A percentile compares a stretch with the other conserved stretches of the same genome.
phyloP scores from a whole-genome alignment of 2,888 invertebrate species.

The Lithophane socia region DNA sequence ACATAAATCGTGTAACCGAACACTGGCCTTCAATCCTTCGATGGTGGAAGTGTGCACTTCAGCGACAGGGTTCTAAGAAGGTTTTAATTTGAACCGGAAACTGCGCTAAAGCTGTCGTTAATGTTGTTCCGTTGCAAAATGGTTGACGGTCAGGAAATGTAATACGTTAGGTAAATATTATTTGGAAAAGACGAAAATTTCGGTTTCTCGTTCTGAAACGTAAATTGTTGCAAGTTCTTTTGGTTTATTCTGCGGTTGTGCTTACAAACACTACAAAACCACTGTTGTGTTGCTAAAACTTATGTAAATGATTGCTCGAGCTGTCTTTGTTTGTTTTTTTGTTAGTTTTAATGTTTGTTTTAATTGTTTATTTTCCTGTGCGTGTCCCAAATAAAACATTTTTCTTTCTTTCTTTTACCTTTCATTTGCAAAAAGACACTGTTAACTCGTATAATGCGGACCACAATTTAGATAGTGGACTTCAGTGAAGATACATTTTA shows the following conservation, averaged over 20 bases:
- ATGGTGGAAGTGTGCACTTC: constrained; percentile 22
- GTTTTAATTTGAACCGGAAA: constrained; percentile 6
- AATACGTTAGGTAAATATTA: neutral
- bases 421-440: constrained; percentile 17
- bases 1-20: constrained; percentile 38
- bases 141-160: neutral
- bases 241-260: neutral
- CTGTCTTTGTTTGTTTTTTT: neutral
- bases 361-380: too few species aligned
- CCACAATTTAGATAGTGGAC: constrained; percentile 12
- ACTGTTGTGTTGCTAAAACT: neutral
- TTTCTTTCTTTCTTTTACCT: neutral
- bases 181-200: neutral
- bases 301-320: constrained; percentile 5
- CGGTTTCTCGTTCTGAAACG: neutral
- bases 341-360: too few species aligned
- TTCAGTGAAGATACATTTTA: neutral
- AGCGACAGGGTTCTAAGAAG: constrained; percentile 1
- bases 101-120: constrained; percentile 6
- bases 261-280: neutral
- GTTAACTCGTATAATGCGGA: neutral
- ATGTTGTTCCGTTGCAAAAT: neutral
- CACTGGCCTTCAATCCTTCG: constrained; percentile 26
- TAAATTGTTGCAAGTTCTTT: neutral
- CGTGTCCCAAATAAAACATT: too few species aligned